A percentile compares a stretch with the other conserved stretches of the same genome.
These are phyloP conservation scores for Hemicordylus capensis DNA, from an alignment of 2,113 vertebrate genomes.

Conservation along the genomic window DNA sequence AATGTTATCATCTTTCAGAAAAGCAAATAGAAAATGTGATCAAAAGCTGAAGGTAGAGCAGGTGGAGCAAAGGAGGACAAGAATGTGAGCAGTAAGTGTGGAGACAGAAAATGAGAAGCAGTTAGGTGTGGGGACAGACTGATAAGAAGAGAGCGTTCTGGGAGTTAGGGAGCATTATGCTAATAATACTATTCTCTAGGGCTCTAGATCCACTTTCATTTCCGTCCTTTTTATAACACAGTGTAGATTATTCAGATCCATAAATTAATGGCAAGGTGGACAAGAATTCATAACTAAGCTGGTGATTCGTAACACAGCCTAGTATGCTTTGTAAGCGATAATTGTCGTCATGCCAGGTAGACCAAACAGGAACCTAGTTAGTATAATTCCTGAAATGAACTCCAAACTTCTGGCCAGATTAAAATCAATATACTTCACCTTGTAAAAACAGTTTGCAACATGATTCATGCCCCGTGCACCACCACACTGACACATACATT, in stretches of 20 bases:
- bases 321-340: background rate
- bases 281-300: background rate
- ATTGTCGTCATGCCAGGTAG: background rate
- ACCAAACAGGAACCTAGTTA: background rate
- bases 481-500: background rate
- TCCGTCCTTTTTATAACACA: background rate
- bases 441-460: background rate
- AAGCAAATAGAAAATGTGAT: conserved; percentile 11
- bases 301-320: background rate
- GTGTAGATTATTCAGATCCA: conserved; percentile 7
- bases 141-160: background rate
- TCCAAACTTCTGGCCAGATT: background rate
- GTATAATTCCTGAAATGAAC: background rate
- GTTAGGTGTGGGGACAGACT: conserved; percentile 4
- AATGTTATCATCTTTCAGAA: background rate
- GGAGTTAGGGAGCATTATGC: conserved; percentile 11
- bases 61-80: conserved; percentile 18
- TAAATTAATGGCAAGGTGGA: background rate
- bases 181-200: background rate
- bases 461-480: background rate
- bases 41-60: conserved; percentile 17
- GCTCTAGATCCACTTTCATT: background rate
- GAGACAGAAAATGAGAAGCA: background rate
- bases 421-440: background rate
- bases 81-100: background rate